Percentiles rank a stretch among this genome's conserved stretches.
These are phyloP conservation scores for Augiades crinisus DNA, from an alignment of 2,888 invertebrate species.

Conservation along the genomic window DNA sequence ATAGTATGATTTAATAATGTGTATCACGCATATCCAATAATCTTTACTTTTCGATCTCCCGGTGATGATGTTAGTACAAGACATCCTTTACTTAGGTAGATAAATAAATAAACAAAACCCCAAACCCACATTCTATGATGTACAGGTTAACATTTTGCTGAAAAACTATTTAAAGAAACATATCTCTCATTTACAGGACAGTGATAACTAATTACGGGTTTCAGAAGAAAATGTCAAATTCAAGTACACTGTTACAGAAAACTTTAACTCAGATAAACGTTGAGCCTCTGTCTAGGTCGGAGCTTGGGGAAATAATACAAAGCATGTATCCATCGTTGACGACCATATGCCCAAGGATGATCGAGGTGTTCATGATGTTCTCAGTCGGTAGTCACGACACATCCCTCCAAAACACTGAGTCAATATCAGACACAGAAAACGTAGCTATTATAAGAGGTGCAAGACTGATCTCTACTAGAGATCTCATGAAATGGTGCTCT, in stretches of 20 bases:
- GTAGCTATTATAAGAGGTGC: conserved; percentile 70
- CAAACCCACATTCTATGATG: too few species aligned
- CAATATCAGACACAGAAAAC: conserved; percentile 42
- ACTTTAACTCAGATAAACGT: conserved; percentile 91
- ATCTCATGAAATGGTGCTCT: conserved; percentile 95
- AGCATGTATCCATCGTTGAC: conserved; percentile 85
- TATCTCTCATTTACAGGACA: conserved; percentile 61
- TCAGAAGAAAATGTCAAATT: conserved; percentile 83
- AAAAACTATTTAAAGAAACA: not conserved
- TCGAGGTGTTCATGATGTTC: conserved; percentile 92
- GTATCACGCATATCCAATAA: too few species aligned
- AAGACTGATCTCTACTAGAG: conserved; percentile 90
- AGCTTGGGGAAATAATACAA: conserved; percentile 87
- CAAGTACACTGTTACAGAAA: conserved; percentile 88
- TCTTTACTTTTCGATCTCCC: too few species aligned
- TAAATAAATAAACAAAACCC: too few species aligned
- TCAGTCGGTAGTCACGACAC: conserved; percentile 85
- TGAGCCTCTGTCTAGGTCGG: conserved; percentile 87
- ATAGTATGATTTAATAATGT: too few species aligned
- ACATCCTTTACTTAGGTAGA: too few species aligned
- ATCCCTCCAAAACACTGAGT: conserved; percentile 63
- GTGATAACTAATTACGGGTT: conserved; percentile 82
- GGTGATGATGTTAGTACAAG: too few species aligned
- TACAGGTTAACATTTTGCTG: not conserved
- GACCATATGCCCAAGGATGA: conserved; percentile 88